Base-by-base conservation (phyloP, 2,888 invertebrate species). In the Latheticus oryzae region DNA sequence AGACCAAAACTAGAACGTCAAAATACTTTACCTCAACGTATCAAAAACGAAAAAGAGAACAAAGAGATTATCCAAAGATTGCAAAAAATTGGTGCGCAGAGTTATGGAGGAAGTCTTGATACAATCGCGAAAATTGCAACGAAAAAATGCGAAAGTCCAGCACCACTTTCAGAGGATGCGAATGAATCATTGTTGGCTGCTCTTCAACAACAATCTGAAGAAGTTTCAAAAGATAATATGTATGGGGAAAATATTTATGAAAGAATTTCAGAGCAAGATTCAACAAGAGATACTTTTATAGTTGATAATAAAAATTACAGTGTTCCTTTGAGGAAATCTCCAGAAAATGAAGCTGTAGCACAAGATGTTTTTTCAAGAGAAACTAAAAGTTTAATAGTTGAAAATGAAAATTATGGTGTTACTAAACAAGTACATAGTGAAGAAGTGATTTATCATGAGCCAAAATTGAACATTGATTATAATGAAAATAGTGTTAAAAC, bases 41-140 rank as follows among this genome's bases (percentile, higher is more conserved):
- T 55, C 1, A 37, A 53, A 5, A 23, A 42, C 5, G 21, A 38
- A 15, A 57, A 58, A 21, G 35, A 45, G 33, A 57, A 51, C 42
- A 59, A 53, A 15, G 65, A 62, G 8, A 68, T 76, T 12, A 72
- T 75, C 5, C 67, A 74, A 9, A 65, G 74, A 26, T 55, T 75
- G n/a, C 73, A 72, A 50, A 70, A 65, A 59, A 66, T 76, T 2
- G 76, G 76, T 2, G 75, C 70, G 1, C 73, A 73, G 50, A 66
- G 69, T 1, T 76, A 76, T 53, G 71, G 71, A 24, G 74, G 72
- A 3, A 73, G 70, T 60, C 58, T 70, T 17, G 69, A 65, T 23
- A 38, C 53, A 1, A 56, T 72, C n/a, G 60, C 60, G 2, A 61
- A 62, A 60, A 38, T 62, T 4, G 38, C 58, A 16, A 48, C 21